Evolutionary conservation across 1,140 invertebrate species (phyloP).

Genomic region (Trachymyrmex septentrionalis): DNA sequence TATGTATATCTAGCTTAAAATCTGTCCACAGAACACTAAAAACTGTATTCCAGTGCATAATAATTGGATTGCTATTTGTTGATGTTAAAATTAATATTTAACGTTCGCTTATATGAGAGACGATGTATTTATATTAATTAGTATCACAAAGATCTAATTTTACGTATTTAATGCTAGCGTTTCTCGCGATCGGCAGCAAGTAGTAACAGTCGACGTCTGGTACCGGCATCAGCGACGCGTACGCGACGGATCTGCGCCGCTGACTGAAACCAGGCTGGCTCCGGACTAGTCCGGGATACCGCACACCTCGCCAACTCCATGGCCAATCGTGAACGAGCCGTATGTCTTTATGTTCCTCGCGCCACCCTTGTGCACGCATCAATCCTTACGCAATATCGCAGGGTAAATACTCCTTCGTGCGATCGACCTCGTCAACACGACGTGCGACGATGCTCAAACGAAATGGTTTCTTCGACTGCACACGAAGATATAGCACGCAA

Average conservation of each 20-base stretch:
- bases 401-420: slow-evolving; percentile 12
- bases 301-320: slow-evolving; percentile 51
- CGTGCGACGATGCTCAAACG: background rate
- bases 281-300: slow-evolving; percentile 44
- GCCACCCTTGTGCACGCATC: slow-evolving; percentile 38
- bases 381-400: slow-evolving; percentile 52
- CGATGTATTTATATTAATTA: background rate
- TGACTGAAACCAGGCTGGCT: slow-evolving; percentile 62
- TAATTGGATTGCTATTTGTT: background rate
- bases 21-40: background rate
- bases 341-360: slow-evolving; percentile 44
- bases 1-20: background rate
- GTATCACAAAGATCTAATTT: slow-evolving; percentile 15
- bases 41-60: background rate
- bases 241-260: slow-evolving; percentile 64
- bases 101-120: background rate
- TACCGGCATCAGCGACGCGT: slow-evolving; percentile 42
- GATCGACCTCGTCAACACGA: background rate
- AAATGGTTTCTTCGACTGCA: background rate
- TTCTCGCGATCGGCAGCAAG: slow-evolving; percentile 7
- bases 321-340: slow-evolving; percentile 50
- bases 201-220: slow-evolving; percentile 25
- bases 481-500: background rate
- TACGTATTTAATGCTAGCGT: background rate
- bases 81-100: slow-evolving; percentile 6